Percentiles rank a stretch among this genome's conserved stretches.
Conservation (phyloP, 2,797 vertebrate genomes). For the Poecilia picta region DNA sequence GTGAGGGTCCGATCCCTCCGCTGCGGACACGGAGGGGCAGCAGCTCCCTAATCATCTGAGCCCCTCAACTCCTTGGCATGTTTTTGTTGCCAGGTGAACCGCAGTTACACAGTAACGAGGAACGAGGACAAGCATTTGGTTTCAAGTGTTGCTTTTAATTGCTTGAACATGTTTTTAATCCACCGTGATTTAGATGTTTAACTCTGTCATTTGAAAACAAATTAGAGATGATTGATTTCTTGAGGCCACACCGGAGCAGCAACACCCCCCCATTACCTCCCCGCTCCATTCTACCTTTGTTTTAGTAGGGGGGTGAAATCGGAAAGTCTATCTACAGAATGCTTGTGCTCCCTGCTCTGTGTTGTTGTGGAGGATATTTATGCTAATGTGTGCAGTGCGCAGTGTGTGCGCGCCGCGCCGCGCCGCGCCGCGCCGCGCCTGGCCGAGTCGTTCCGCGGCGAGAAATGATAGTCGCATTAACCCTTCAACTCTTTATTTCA, state of each 20-base stretch:
- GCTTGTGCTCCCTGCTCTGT: slow-evolving; percentile 6
- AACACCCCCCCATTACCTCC: neutral
- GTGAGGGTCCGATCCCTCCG: slow-evolving; percentile 13
- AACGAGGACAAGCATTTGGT: neutral
- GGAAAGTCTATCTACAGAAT: neutral
- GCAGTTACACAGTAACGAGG: neutral
- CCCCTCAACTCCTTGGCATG: slow-evolving; percentile 40
- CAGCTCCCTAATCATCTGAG: slow-evolving; percentile 51
- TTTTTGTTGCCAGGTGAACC: slow-evolving; percentile 28
- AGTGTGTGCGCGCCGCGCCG: slow-evolving; percentile 10
- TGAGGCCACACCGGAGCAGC: neutral
- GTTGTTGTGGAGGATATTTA: slow-evolving; percentile 56
- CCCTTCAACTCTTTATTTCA: slow-evolving; percentile 80
- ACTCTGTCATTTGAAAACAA: neutral
- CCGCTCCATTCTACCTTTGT: neutral
- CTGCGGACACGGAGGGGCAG: slow-evolving; percentile 51
- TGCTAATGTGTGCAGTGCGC: slow-evolving; percentile 50
- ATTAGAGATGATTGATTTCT: slow-evolving; percentile 1
- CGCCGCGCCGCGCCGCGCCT: too few species aligned
- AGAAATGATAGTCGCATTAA: slow-evolving; percentile 80
- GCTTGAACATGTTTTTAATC: neutral
- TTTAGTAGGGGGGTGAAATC: neutral
- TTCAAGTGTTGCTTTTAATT: slow-evolving; percentile 1
- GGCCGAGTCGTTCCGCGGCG: slow-evolving; percentile 67
- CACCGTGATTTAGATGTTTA: neutral